Evolutionary conservation across 30 jellyfish, hydroid and myxozoan genomes (phyloP), one percentile per base, ranked within the genome.

Genomic region (Aurelia sp.): DNA sequence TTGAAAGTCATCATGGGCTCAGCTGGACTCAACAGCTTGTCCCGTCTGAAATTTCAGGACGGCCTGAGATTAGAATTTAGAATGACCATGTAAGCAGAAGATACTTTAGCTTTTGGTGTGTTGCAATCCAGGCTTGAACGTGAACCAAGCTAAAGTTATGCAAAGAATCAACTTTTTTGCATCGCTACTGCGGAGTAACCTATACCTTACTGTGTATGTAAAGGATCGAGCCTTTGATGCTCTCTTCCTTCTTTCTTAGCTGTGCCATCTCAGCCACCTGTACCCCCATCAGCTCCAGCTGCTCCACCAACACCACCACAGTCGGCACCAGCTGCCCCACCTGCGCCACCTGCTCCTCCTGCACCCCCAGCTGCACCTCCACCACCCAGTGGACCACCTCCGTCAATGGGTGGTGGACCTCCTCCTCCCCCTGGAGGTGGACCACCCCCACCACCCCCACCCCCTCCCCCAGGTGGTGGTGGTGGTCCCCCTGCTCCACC

Each of bases 401-500:
- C 93, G 35, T 64, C 78, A 11, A 20, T 55, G 40, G 84, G 84
- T 17, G 89, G 71, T 6, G 90, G 89, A 6, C 89, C 96, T 18
- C 90, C 96, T 44, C 89, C 90, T 18, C 85, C 89, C 12, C 82
- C 86, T 62, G 90, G 87, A n/a, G 82, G 82, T 59, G 92, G 88
- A 16, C 92, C 98, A 10, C 96, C 98, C 33, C 98, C 98, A 2
- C 98, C 98, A n/a, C 96, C 55, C 55, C 55, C 55, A 6, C 55
- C 96, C 27, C 98, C 98, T 21, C 96, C 96, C 37, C 90, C 94
- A 5, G 87, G 87, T 35, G 87, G 87, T 44, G 96, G 91, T 10
- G 88, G 50, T 59, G 96, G 91, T 11, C 92, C 98, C 15, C 87
- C 81, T 16, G 87, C 80, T 16, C 82, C 92, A 22, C 97, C 97